These are phyloP conservation scores for Sebastolobus alascanus DNA, from an alignment of 2,797 vertebrate species.

Conservation along the genomic window DNA sequence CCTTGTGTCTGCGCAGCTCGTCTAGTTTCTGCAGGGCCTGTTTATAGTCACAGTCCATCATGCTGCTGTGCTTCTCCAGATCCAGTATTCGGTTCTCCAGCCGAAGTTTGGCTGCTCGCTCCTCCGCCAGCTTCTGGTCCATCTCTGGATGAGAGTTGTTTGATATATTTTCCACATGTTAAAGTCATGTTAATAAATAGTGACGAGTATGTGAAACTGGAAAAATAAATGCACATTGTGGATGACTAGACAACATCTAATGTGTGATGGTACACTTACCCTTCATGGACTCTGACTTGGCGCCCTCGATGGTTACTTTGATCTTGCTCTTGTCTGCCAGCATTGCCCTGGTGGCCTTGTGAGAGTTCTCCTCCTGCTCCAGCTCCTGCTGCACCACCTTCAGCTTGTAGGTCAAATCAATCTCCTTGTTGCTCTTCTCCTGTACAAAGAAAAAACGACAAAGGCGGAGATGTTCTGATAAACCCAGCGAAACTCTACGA, in stretches of 20 bases:
- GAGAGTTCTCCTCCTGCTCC: constrained; percentile 95
- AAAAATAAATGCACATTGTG: neutral
- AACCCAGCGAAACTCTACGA: neutral
- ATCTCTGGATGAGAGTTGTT: constrained; percentile 83
- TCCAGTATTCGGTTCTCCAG: constrained; percentile 95
- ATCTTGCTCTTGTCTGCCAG: constrained; percentile 98
- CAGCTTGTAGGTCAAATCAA: constrained; percentile 97
- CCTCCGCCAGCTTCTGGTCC: constrained; percentile 96
- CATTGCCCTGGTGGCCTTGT: constrained; percentile 94
- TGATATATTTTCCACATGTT: too few relatives aligned
- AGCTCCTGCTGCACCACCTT: constrained; percentile 97
- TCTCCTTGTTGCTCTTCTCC: constrained; percentile 99
- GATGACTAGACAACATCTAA: neutral
- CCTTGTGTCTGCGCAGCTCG: constrained; percentile 93
- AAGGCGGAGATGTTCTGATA: neutral
- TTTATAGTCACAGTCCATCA: constrained; percentile 98
- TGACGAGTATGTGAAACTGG: neutral
- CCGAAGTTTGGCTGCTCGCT: constrained; percentile 91
- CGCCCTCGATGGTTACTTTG: constrained; percentile 97
- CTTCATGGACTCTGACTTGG: constrained; percentile 98
- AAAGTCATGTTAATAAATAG: neutral
- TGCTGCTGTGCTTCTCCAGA: constrained; percentile 95
- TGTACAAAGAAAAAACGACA: constrained; percentile 55
- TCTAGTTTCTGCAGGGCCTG: constrained; percentile 96
- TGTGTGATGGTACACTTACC: constrained; percentile 78